Conservation (phyloP, 1,140 invertebrate species). For the Globodera rostochiensis region DNA sequence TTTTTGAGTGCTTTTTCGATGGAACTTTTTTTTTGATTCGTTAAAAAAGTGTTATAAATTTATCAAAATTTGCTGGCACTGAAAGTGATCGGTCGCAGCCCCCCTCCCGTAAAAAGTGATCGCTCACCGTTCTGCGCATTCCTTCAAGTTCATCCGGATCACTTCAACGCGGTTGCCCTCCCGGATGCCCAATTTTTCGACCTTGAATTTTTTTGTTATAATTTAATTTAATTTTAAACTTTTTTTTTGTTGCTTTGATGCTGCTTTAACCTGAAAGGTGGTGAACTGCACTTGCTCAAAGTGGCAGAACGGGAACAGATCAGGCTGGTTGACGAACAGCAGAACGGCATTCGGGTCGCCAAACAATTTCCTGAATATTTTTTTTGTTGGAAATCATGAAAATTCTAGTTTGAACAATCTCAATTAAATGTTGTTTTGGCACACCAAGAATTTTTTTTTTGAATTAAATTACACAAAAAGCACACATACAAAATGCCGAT, state of each 20-base stretch:
- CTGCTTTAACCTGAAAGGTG: not conserved
- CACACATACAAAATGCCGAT: too few species aligned
- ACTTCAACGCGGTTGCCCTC: slow-evolving; percentile 72
- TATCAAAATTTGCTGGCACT: too few species aligned
- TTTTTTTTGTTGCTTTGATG: not conserved
- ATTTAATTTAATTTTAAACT: not conserved
- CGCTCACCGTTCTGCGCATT: slow-evolving; percentile 64
- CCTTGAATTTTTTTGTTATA: slow-evolving; percentile 76
- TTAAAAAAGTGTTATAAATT: too few species aligned
- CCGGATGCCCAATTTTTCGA: slow-evolving; percentile 68
- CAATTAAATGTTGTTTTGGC: not conserved
- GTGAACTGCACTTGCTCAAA: slow-evolving; percentile 29
- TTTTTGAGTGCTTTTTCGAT: too few species aligned
- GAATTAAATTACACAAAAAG: too few species aligned
- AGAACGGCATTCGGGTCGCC: slow-evolving; percentile 73
- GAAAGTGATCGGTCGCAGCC: too few species aligned
- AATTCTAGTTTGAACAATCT: not conserved
- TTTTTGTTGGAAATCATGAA: too few species aligned
- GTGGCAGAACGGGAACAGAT: slow-evolving; percentile 26
- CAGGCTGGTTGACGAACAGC: slow-evolving; percentile 73
- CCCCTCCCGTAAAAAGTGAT: too few species aligned
- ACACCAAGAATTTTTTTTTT: too few species aligned
- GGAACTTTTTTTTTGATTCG: too few species aligned
- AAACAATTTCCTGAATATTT: slow-evolving; percentile 28
- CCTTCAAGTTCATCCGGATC: slow-evolving; percentile 74